Base-by-base conservation (phyloP, 2,888 invertebrate species). In the Coelopa pilipes region DNA sequence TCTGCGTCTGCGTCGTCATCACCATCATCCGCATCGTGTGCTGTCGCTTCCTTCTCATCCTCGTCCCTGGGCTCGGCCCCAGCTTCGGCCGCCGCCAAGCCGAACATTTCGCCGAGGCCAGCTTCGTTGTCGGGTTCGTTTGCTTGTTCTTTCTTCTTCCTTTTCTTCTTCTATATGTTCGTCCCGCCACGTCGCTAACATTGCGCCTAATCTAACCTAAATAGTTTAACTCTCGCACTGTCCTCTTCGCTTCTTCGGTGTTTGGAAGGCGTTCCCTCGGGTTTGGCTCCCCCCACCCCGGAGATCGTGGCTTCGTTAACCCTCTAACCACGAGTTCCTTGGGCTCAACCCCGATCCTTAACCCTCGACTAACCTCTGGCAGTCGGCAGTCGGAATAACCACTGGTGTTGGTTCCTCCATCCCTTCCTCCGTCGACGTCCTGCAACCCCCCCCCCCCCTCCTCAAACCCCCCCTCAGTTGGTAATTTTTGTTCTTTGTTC, bases 71-170 rank as follows among this genome's bases (percentile, higher is more conserved):
- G 74, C 78, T 76, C 76, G 74, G 76, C 77, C 75, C 74, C 74
- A 57, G 59, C 77, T 76, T 75, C 78, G 72, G n/a, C 21, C 60
- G 70, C 75, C 76, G 79, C 81, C 76, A 87, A 88, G 83, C 88
- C 88, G 80, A 84, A 82, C 79, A 85, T 88, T 77, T 84, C 86
- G 80, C 87, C 88, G 80, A 84, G 88, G 84, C 88, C 88, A 82
- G 88, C 88, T 81, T 88, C 88, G 77, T 85, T 87, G 86, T 83
- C 84, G 82, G 83, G 87, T 87, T 87, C 83, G 85, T 87, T 83
- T 81, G 84, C 87, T 83, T 34, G 4, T 66, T 70, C 53, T 34
- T 70, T 34, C 34, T 66, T 70, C 53, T 34, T 70, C 63, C 9
- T 57, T 11, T 59, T 65, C 45, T 7, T 60, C 45, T 47, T 24